Percentiles rank a stretch among this genome's conserved stretches.
Evolutionary conservation across 2,113 vertebrate genomes (phyloP).

Genomic region (Lepus americanus): DNA sequence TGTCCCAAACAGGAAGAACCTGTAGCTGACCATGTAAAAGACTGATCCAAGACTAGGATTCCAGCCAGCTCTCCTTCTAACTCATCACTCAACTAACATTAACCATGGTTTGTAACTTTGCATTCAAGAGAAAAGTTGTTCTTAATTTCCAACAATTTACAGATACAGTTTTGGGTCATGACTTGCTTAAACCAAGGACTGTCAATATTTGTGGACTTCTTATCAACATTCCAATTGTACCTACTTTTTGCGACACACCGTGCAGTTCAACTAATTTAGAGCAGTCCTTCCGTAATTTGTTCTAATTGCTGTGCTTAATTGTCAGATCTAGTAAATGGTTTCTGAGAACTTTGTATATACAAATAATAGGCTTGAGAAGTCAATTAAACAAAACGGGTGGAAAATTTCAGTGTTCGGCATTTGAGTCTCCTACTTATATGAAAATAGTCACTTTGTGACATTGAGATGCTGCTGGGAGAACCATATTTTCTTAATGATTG

Average conservation of each 20-base stretch:
- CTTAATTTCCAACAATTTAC: conserved; percentile 19
- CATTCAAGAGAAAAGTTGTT: not conserved
- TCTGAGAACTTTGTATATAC: conserved; percentile 13
- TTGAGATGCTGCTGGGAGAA: not conserved
- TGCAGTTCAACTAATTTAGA: not conserved
- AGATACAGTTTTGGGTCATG: conserved; percentile 5
- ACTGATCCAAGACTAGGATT: not conserved
- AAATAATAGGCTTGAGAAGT: not conserved
- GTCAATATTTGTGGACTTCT: conserved; percentile 52
- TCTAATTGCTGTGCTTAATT: conserved; percentile 16
- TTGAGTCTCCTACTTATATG: not conserved
- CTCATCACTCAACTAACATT: not conserved
- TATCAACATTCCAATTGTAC: conserved; percentile 32
- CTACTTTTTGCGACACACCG: not conserved
- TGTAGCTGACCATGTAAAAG: not conserved
- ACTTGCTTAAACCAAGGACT: conserved; percentile 55
- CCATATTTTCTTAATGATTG: not conserved
- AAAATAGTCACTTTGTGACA: conserved; percentile 11
- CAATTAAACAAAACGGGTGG: not conserved
- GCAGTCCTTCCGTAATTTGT: conserved; percentile 4
- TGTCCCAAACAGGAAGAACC: not conserved
- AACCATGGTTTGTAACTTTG: not conserved
- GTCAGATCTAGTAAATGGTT: conserved; percentile 1
- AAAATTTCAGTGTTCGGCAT: not conserved
- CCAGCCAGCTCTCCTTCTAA: not conserved